phyloP scores from a whole-genome alignment of 2,888 invertebrate genomes.

The Agelastica alni region DNA sequence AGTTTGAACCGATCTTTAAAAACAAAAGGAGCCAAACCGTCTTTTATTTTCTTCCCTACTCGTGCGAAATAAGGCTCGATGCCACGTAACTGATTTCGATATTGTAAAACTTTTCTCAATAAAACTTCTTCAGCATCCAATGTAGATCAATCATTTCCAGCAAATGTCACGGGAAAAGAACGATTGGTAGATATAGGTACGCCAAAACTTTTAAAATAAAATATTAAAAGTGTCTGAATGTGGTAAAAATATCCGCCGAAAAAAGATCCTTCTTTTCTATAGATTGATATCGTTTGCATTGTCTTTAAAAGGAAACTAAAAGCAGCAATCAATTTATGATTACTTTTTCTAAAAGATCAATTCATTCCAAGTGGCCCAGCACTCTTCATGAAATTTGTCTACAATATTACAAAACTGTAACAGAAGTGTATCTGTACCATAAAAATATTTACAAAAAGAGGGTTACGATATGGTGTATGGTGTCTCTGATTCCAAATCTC shows the following conservation, averaged over 20 bases:
- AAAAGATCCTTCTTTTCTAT: constrained; percentile 13
- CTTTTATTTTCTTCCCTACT: constrained; percentile 11
- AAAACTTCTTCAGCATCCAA: constrained; percentile 33
- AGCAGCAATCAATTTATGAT: no score
- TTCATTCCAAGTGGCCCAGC: no score
- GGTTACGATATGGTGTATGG: no score
- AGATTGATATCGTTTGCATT: constrained; percentile 17
- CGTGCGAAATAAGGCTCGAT: constrained; percentile 19
- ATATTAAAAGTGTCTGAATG: constrained; percentile 26
- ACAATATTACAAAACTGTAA: no score
- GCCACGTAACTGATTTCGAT: constrained; percentile 32
- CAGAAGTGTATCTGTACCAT: no score
- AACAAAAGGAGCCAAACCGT: background rate
- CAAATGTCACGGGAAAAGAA: constrained; percentile 11
- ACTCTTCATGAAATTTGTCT: no score
- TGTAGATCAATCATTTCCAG: constrained; percentile 34
- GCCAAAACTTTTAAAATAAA: constrained; percentile 22
- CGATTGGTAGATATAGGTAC: constrained; percentile 2
- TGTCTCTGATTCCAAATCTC: no score
- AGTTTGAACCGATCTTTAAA: background rate
- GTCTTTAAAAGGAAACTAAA: background rate
- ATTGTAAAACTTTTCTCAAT: constrained; percentile 36
- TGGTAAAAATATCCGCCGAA: constrained; percentile 17
- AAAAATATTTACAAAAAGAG: no score
- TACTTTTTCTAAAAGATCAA: no score